Evolutionary conservation across 2,113 vertebrate genomes (phyloP), one percentile per base, ranked within the genome.

Genomic region (Hemiprocne comata): DNA sequence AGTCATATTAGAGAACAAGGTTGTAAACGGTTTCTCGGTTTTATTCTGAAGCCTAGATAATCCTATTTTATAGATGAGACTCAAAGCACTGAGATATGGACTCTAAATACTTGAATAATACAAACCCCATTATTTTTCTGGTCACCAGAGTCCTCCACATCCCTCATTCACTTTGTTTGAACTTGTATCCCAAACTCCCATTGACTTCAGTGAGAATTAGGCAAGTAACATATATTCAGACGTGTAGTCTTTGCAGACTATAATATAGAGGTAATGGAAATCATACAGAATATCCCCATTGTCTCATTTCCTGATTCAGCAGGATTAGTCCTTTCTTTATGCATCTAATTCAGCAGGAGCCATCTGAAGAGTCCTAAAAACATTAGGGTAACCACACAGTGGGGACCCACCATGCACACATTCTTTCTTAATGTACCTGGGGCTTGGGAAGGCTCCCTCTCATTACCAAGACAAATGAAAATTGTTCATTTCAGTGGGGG

Each of bases 241-340:
- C 17, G 21, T 67, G 26, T n/a, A 88, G 64, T 44, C 34, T 86
- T 88, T 86, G n/a, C 72, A 93, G 75, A 50, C 51, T 88, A 1
- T 64, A 88, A 61, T 46, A 69, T 77, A 74, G 77, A 83, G 60
- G 44, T 74, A 90, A 71, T 88, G 51, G 57, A 65, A 87, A 57
- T 58, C 44, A 33, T 50, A 60, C 1, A 3, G 67, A 76, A 15
- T 71, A 67, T 93, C 90, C 88, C 87, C 24, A 60, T 86, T 0
- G 69, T 66, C 92, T 94, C 72, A 57, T 96, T 90, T 95, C 72
- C 87, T 88, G 87, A 91, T 93, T 96, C 94, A 94, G 93, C 87
- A 94, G 74, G 64, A 83, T 88, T 90, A 33, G 24, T 36, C 87
- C 74, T 85, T 86, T 57, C 19, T 87, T 92, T 89, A 72, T 71